Conservation (phyloP, 2,888 invertebrate species). For the Galeruca laticollis region DNA sequence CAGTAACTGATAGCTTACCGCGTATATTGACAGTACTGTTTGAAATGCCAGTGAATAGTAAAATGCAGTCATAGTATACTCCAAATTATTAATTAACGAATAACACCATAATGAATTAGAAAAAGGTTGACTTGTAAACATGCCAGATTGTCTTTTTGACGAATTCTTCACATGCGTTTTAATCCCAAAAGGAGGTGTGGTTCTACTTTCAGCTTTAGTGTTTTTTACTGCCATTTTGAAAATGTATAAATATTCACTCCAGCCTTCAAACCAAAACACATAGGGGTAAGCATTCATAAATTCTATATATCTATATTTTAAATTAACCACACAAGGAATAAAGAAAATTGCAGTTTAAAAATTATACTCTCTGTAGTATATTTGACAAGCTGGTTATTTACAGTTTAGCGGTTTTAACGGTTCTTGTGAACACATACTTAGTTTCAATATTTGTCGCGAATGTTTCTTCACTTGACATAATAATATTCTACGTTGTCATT, state of each 20-base stretch:
- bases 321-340: too few species aligned
- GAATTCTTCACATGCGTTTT: neutral
- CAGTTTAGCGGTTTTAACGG: too few species aligned
- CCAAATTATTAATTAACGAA: neutral
- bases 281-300: slow-evolving; percentile 2
- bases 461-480: too few species aligned
- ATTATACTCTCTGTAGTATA: too few species aligned
- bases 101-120: neutral
- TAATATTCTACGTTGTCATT: too few species aligned
- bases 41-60: neutral
- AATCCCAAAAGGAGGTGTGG: neutral
- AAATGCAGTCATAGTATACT: neutral
- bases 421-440: too few species aligned
- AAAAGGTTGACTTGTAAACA: neutral
- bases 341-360: too few species aligned
- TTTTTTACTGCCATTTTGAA: neutral
- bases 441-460: too few species aligned
- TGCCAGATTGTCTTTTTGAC: neutral
- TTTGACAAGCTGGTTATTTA: too few species aligned
- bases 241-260: neutral
- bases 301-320: neutral
- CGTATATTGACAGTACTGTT: too few species aligned
- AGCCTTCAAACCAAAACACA: neutral
- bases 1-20: too few species aligned
- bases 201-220: neutral